Percentiles rank a stretch among this genome's conserved stretches.
Evolutionary conservation across 2,113 vertebrate genomes (phyloP).

Genomic region (Elephantulus edwardii): DNA sequence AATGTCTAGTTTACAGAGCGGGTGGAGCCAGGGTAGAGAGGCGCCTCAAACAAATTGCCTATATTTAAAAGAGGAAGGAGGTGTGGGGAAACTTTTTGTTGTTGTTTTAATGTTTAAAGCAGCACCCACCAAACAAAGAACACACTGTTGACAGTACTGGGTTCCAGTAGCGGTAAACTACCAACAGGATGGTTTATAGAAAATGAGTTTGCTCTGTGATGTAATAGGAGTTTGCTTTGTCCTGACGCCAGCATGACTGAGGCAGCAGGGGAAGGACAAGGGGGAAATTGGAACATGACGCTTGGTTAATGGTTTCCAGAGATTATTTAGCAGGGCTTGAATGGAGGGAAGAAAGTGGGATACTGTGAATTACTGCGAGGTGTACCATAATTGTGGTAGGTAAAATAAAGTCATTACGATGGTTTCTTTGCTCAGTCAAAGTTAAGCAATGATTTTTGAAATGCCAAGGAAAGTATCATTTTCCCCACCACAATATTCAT

Average conservation of each 20-base stretch:
- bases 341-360: constrained; percentile 47
- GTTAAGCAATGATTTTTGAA: constrained; percentile 43
- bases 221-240: constrained; percentile 85
- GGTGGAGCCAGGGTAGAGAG: constrained; percentile 87
- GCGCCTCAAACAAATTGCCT: constrained; percentile 87
- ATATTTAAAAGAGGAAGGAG: constrained; percentile 79
- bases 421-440: constrained; percentile 36
- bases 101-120: constrained; percentile 64
- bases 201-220: constrained; percentile 82
- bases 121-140: constrained; percentile 73
- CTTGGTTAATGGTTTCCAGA: constrained; percentile 75
- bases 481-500: constrained; percentile 7
- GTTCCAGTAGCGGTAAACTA: constrained; percentile 82
- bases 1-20: constrained; percentile 91
- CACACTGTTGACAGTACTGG: constrained; percentile 79
- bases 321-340: constrained; percentile 52
- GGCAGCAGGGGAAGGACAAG: constrained; percentile 42
- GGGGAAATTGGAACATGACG: constrained; percentile 68
- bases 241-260: constrained; percentile 76
- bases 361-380: constrained; percentile 35
- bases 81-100: constrained; percentile 28
- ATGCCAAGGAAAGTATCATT: constrained; percentile 53
- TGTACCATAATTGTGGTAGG: constrained; percentile 52
- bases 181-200: constrained; percentile 76
- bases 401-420: constrained; percentile 55